phyloP scores from a whole-genome alignment of 2,797 vertebrate genomes.

The Pempheris klunzingeri region DNA sequence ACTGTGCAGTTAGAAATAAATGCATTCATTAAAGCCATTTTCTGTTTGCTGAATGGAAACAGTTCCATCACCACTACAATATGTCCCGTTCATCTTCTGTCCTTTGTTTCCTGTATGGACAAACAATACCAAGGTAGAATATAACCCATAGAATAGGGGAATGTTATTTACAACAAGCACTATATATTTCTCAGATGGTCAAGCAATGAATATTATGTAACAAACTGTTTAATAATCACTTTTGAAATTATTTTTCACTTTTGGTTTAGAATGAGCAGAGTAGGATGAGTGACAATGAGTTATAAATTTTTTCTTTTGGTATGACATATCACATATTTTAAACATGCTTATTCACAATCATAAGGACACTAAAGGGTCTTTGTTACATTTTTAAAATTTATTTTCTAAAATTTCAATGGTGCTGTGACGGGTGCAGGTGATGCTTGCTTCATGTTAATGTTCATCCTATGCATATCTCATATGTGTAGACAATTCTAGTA shows the following conservation, averaged over 20 bases:
- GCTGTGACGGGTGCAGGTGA: slow-evolving; percentile 40
- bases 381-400: neutral
- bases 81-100: neutral
- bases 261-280: slow-evolving; percentile 26
- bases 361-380: neutral
- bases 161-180: slow-evolving; percentile 8
- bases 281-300: neutral
- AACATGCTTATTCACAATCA: slow-evolving; percentile 1
- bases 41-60: neutral
- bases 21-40: neutral
- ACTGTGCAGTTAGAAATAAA: neutral
- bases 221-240: slow-evolving; percentile 20
- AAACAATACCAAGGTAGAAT: slow-evolving; percentile 10
- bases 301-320: too few species aligned
- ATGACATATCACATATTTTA: slow-evolving; percentile 5
- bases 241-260: too few species aligned
- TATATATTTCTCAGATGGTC: slow-evolving; percentile 34
- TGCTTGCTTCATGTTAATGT: slow-evolving; percentile 69
- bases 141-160: neutral
- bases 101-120: slow-evolving; percentile 26
- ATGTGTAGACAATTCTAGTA: slow-evolving; percentile 65
- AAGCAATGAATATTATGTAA: slow-evolving; percentile 9
- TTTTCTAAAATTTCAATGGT: slow-evolving; percentile 44
- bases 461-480: slow-evolving; percentile 81
- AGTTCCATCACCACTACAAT: neutral